Evolutionary conservation across 2,113 vertebrate species (phyloP).

Genomic region (Dascyllus trimaculatus): DNA sequence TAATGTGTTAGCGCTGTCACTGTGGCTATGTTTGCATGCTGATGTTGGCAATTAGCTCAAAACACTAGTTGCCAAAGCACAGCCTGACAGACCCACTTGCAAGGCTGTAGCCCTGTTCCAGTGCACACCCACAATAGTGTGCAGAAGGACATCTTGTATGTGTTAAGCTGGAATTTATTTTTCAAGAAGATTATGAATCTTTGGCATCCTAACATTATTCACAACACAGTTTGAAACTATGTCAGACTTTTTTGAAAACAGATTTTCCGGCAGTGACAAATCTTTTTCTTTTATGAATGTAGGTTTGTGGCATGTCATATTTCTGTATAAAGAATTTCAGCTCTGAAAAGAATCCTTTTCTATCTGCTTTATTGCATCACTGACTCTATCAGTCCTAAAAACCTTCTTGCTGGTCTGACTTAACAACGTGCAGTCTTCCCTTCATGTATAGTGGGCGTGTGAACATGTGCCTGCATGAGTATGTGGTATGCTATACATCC

Average conservation of each 20-base stretch:
- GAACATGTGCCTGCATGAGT: conserved; percentile 42
- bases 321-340: not conserved
- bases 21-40: too few relatives aligned
- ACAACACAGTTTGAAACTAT: not conserved
- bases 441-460: conserved; percentile 1
- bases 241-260: too few relatives aligned
- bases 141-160: not conserved
- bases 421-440: not conserved
- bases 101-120: not conserved
- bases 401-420: not conserved
- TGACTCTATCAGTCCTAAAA: not conserved
- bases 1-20: too few relatives aligned
- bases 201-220: not conserved
- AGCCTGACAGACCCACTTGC: not conserved
- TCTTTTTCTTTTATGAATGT: not conserved
- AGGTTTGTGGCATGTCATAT: not conserved
- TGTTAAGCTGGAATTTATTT: not conserved
- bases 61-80: not conserved
- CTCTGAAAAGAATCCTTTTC: not conserved
- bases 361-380: not conserved
- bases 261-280: not conserved
- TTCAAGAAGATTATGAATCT: not conserved
- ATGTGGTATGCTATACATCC: conserved; percentile 42
- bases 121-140: not conserved
- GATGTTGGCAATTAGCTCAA: too few relatives aligned